Base-by-base conservation (phyloP, 2,797 vertebrate species). In the Kryptolebias ocellatus region DNA sequence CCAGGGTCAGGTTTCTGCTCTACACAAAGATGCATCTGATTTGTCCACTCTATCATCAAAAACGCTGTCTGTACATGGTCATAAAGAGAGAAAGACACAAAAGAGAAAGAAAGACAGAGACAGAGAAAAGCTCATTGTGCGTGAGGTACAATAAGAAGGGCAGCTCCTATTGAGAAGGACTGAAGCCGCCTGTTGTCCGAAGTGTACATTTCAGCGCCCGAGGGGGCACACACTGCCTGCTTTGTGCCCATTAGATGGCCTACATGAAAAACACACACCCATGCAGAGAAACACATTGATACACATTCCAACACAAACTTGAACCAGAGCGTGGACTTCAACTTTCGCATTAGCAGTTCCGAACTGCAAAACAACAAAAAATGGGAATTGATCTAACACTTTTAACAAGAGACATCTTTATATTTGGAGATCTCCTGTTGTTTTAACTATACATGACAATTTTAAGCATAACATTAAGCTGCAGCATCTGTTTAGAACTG, bases 131-230 rank as follows among this genome's bases (percentile, higher is more conserved):
- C 91, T 92, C 92, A 93, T 94, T 95, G 94, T 94, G 84, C 61
- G 12, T 73, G 90, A 91, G 90, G 94, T 94, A 95, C 94, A 94
- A 95, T 94, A 93, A 94, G 93, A 93, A 92, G 87, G 88, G 81
- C 91, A 90, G 93, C 94, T 93, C 94, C 94, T 91, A 94, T 94
- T 94, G 94, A 94, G 85, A 80, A 72, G 85, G 86, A 93, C 90
- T 94, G 92, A 93, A 90, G 90, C 90, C 81, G 92, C 85, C 87
- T 88, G 92, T 92, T 92, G 91, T 92, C 83, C 92, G 56, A 89
- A 90, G 92, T 92, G 90, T 92, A 90, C 91, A 91, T 92, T 92
- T 93, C 92, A 91, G 83, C 73, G 60, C 71, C 87, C 79, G 81
- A 86, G 80, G 89, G 74, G 78, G 71, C 77, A 83, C 83, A 94